A percentile compares a stretch with the other conserved stretches of the same genome.
Conservation (phyloP, 2,113 vertebrate species). For the Micronycteris hirsuta region DNA sequence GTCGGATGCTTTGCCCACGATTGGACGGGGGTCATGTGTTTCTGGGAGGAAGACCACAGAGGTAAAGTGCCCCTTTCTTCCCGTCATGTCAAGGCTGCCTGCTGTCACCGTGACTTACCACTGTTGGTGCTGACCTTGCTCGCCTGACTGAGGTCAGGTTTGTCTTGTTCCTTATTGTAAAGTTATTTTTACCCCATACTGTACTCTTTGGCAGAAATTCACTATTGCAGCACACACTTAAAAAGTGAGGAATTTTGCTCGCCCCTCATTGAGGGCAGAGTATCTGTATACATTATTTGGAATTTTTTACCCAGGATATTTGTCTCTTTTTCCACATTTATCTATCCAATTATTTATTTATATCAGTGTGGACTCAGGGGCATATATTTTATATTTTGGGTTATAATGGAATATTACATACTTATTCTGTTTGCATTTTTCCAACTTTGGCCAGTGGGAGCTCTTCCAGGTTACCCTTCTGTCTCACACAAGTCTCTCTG, state of each 20-base stretch:
- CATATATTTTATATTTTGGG: not conserved
- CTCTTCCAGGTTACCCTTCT: not conserved
- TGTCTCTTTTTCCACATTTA: not conserved
- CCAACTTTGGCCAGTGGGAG: not conserved
- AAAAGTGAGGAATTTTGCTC: not conserved
- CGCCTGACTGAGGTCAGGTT: fast-evolving
- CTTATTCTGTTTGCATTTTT: not conserved
- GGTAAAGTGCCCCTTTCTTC: not conserved
- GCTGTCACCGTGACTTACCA: fast-evolving
- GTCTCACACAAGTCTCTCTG: not conserved
- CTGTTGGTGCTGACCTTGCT: not conserved
- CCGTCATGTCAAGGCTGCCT: not conserved
- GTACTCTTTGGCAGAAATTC: not conserved
- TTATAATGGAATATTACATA: not conserved
- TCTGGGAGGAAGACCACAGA: not conserved
- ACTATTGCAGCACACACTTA: too few relatives aligned
- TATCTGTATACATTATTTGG: not conserved
- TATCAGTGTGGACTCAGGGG: not conserved
- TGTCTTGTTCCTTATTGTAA: not conserved
- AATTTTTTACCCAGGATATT: not conserved
- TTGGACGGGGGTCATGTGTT: not conserved
- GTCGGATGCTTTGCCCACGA: not conserved
- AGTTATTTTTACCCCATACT: not conserved
- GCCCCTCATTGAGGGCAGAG: not conserved
- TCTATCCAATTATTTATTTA: not conserved